Evolutionary conservation across 1,140 invertebrate genomes (phyloP), one percentile per base, ranked within the genome.

Genomic region (Drosophila lacteicornis): DNA sequence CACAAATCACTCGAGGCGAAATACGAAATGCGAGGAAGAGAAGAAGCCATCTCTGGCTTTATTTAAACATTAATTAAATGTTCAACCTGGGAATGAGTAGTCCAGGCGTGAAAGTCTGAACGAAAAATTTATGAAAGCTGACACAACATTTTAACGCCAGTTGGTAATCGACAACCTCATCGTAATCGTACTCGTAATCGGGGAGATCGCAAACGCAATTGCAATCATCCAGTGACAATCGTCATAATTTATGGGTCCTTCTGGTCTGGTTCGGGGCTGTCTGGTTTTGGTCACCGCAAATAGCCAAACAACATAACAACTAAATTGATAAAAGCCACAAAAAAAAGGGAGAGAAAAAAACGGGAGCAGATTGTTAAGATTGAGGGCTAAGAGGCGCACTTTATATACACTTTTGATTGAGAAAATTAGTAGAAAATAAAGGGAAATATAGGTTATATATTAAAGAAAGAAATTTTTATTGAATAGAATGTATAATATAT

Each of bases 281-380:
- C 33, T 60, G 61, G 47, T 27, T 50, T 50, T 73, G 66, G 69
- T 71, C 38, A 69, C 43, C 66, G 36, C 66, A 46, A 77, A 87
- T 69, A 75, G 67, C 76, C 70, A 62, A 79, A 74, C 68, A 60
- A 80, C 77, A 80, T 78, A 78, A 78, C 75, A 78, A 70, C 58
- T 79, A 71, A 88, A 87, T 84, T 88, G 85, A 88, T 88, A 90
- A 81, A 90, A 80, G 68, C 82, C 78, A 82, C 79, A 82, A 82
- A 82, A 62, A 62, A 68, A 38, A 25, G 13, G 38, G 50, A 66
- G 66, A 43, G 53, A 30, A 73, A 62, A 69, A 61, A 68, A 73
- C 58, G 45, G 53, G 58, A 51, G 74, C 62, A 66, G 38, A 60
- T 61, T 68, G 49, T 22, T 27, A 25, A 47, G 47, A 22, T n/a